Evolutionary conservation across 2,888 invertebrate genomes (phyloP), one percentile per base, ranked within the genome.

Genomic region (Tachina grossa): DNA sequence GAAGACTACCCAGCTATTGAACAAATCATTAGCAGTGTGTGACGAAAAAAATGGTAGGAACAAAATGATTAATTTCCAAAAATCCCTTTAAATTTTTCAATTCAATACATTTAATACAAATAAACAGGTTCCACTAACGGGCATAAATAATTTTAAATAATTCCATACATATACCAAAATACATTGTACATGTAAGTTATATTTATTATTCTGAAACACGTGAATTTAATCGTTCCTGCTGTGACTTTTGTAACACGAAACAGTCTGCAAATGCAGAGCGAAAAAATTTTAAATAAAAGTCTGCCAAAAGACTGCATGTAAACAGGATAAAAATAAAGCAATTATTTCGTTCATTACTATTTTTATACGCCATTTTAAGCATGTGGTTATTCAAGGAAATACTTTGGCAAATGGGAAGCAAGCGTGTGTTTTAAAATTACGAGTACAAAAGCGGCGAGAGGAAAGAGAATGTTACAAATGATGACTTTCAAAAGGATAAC

Each of bases 241-340:
- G 85, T 31, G 78, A 55, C 8, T 51, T 75, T 71, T 47, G 55
- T 55, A 16, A 43, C 22, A 49, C 59, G 43, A n/a, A 22, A 43
- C 9, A 77, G 49, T 49, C 19, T 31, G 13, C n/a, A 55, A 65
- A 57, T 19, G 55, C 68, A 68, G 41, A 68, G 51, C 11, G 53
- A 43, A 9, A 59, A 59, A 13, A 31, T 61, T 9, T 9, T 41
- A 19, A 31, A 59, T 51, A 69, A 72, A 76, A 47, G 72, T 83
- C 85, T 85, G 85, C 47, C 19, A 55, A 66, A 76, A 81, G 78
- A 82, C 82, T 78, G 79, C 61, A 72, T 83, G 80, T 72, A 63
- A 83, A 71, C 19, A 76, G 65, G 83, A 79, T 85, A 85, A 83
- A 85, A 85, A 85, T 85, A 85, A 85, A 79, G 71, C 79, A 85